These are phyloP conservation scores for Melieria omissa DNA, from an alignment of 2,888 invertebrate genomes.

Conservation along the genomic window DNA sequence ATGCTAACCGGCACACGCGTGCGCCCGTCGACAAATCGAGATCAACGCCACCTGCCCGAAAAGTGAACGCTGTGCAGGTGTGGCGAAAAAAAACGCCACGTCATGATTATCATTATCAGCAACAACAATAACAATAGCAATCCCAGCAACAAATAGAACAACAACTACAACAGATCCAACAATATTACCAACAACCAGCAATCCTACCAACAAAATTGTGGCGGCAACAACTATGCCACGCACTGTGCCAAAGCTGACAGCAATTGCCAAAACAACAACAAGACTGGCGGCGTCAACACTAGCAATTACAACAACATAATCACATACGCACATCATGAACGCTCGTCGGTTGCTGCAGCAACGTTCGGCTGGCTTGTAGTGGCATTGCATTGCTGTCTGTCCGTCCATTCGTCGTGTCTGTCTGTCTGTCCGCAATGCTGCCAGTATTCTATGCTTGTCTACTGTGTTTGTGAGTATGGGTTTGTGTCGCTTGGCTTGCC, in stretches of 20 bases:
- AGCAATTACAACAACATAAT: too few species aligned
- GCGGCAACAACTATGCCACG: not conserved
- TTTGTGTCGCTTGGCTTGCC: not conserved
- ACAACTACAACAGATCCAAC: conserved; percentile 6
- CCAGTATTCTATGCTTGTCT: too few species aligned
- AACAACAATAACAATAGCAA: not conserved
- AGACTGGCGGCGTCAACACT: too few species aligned
- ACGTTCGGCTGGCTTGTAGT: too few species aligned
- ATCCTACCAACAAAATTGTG: not conserved
- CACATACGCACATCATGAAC: too few species aligned
- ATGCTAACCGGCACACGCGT: conserved; percentile 16
- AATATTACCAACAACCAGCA: not conserved
- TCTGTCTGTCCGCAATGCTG: too few species aligned
- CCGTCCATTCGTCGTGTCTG: too few species aligned
- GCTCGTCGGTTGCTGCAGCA: too few species aligned
- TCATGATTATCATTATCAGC: conserved; percentile 19
- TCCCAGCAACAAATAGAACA: not conserved
- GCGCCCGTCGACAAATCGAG: conserved; percentile 10
- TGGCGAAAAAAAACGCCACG: conserved; percentile 9
- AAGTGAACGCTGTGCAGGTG: not conserved
- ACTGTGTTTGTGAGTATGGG: too few species aligned
- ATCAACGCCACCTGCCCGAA: not conserved
- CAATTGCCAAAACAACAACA: conserved; percentile 14
- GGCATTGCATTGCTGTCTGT: too few species aligned
- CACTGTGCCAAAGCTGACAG: not conserved